Conservation (phyloP, 2,888 invertebrate species). For the Vanessa cardui region DNA sequence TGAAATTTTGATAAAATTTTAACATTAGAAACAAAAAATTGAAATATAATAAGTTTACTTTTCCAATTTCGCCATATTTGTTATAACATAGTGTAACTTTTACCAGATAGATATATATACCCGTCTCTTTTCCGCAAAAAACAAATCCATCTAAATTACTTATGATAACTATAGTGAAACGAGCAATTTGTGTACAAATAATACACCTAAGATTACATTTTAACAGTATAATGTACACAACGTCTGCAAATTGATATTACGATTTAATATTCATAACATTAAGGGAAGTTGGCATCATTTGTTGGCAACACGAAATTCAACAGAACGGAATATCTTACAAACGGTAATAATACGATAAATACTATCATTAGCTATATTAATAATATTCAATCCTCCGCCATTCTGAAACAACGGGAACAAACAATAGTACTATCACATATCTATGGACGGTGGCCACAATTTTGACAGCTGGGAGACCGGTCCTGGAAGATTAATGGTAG, state of each 20-base stretch:
- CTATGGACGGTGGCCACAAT: slow-evolving; percentile 75
- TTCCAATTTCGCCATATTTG: too few relatives aligned
- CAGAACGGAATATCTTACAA: slow-evolving; percentile 33
- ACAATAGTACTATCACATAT: slow-evolving; percentile 47
- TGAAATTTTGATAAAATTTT: too few relatives aligned
- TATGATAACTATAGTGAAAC: neutral
- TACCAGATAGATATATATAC: too few relatives aligned
- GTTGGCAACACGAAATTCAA: slow-evolving; percentile 12
- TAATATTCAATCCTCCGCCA: slow-evolving; percentile 44
- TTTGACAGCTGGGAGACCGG: slow-evolving; percentile 80
- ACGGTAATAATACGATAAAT: slow-evolving; percentile 32
- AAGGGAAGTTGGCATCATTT: neutral
- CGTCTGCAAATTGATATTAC: neutral
- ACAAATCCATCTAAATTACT: too few relatives aligned
- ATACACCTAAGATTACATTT: neutral
- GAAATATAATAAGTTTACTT: too few relatives aligned
- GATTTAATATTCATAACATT: slow-evolving; percentile 2
- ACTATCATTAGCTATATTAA: slow-evolving; percentile 42
- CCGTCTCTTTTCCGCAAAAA: too few relatives aligned
- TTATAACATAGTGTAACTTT: too few relatives aligned
- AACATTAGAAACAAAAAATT: too few relatives aligned
- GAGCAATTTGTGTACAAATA: neutral
- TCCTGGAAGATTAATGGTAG: slow-evolving; percentile 77
- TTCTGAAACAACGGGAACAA: slow-evolving; percentile 24
- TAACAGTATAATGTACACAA: neutral